phyloP scores from a whole-genome alignment of 2,113 vertebrate species.

The Macaca fascicularis region T2T-MFA8v1.1 NC_088376.1:175730501-175731000 shows the following conservation, averaged over 20 bases:
- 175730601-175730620: neutral
- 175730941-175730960: neutral
- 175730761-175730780: neutral
- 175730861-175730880: neutral
- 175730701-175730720: neutral
- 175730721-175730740: neutral
- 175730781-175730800: neutral
- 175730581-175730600: slow-evolving; percentile 42
- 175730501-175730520: neutral
- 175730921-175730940: neutral
- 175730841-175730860: neutral
- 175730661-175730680: neutral
- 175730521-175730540: neutral
- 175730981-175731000: neutral
- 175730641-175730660: neutral
- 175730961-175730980: neutral
- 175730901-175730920: neutral
- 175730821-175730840: neutral
- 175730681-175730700: neutral
- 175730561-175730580: slow-evolving; percentile 14
- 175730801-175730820: neutral
- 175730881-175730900: neutral
- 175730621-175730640: neutral
- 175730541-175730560: neutral
- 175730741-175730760: neutral